phyloP scores from a whole-genome alignment of 2,888 invertebrate genomes.

The Meloe dianella region DNA sequence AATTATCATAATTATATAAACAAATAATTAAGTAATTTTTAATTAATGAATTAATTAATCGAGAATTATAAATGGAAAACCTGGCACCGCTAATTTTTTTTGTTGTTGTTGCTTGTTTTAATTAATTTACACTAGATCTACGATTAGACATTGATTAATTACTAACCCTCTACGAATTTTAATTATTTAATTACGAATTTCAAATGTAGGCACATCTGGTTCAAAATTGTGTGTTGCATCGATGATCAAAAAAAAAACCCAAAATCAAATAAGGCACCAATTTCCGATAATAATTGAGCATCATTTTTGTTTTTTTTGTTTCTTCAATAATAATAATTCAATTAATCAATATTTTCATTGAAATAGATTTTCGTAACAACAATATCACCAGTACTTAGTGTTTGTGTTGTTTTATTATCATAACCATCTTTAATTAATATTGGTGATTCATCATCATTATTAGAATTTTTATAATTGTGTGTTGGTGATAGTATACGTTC shows the following conservation, averaged over 20 bases:
- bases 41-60: constrained; percentile 24
- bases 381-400: constrained; percentile 89
- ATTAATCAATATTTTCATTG: constrained; percentile 50
- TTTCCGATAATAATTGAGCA: constrained; percentile 35
- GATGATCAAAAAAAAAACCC: too few relatives aligned
- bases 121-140: too few relatives aligned
- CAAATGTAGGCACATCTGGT: constrained; percentile 1
- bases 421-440: constrained; percentile 57
- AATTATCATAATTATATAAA: too few relatives aligned
- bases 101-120: too few relatives aligned
- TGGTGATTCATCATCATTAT: constrained; percentile 40
- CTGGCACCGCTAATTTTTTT: constrained; percentile 8
- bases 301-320: neutral
- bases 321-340: too few relatives aligned
- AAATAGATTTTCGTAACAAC: constrained; percentile 83
- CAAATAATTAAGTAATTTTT: constrained; percentile 5
- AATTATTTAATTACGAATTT: too few relatives aligned
- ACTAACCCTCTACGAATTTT: too few relatives aligned
- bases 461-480: constrained; percentile 47
- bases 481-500: constrained; percentile 54
- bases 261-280: constrained; percentile 10
- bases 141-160: too few relatives aligned
- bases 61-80: neutral
- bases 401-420: constrained; percentile 75
- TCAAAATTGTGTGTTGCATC: too few relatives aligned